A percentile compares a stretch with the other conserved stretches of the same genome.
phyloP scores from a whole-genome alignment of 2,888 invertebrate species.

The Liposcelis brunnea region DNA sequence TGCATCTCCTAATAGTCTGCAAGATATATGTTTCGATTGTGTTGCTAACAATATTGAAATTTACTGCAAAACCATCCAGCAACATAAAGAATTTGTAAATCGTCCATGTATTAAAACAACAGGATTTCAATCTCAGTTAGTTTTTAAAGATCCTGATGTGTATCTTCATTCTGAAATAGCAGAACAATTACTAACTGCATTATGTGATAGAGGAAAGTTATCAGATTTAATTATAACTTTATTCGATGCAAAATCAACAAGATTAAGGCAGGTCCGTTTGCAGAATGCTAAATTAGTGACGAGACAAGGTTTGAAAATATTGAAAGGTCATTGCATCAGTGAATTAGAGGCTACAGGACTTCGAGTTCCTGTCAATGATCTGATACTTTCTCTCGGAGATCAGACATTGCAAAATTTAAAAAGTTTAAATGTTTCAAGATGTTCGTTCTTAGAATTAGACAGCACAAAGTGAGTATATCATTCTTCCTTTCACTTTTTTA shows the following conservation, averaged over 20 bases:
- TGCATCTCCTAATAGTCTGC: slow-evolving; percentile 41
- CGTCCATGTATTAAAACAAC: slow-evolving; percentile 8
- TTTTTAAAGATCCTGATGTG: slow-evolving; percentile 34
- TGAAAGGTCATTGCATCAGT: slow-evolving; percentile 42
- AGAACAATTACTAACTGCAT: slow-evolving; percentile 34
- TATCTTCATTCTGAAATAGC: slow-evolving; percentile 39
- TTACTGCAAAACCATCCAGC: slow-evolving; percentile 26
- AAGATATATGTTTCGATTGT: slow-evolving; percentile 43
- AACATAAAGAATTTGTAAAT: slow-evolving; percentile 4
- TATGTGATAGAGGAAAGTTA: slow-evolving; percentile 38
- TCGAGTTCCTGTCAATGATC: slow-evolving; percentile 38
- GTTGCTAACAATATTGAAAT: slow-evolving; percentile 43
- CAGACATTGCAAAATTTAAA: slow-evolving; percentile 44
- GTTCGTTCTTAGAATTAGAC: slow-evolving; percentile 35
- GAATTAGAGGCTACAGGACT: slow-evolving; percentile 41
- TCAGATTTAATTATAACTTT: slow-evolving; percentile 41
- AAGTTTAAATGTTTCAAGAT: slow-evolving; percentile 40
- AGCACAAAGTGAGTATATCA: background rate
- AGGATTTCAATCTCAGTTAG: slow-evolving; percentile 14
- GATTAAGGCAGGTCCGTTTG: slow-evolving; percentile 38
- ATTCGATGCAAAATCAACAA: slow-evolving; percentile 39
- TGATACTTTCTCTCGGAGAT: slow-evolving; percentile 44
- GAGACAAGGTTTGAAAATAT: slow-evolving; percentile 37
- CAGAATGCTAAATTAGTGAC: slow-evolving; percentile 39
- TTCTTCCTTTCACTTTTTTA: background rate